A percentile compares a stretch with the other conserved stretches of the same genome.
Evolutionary conservation across 2,797 vertebrate species (phyloP).

Genomic region (Sebastes alutus): DNA sequence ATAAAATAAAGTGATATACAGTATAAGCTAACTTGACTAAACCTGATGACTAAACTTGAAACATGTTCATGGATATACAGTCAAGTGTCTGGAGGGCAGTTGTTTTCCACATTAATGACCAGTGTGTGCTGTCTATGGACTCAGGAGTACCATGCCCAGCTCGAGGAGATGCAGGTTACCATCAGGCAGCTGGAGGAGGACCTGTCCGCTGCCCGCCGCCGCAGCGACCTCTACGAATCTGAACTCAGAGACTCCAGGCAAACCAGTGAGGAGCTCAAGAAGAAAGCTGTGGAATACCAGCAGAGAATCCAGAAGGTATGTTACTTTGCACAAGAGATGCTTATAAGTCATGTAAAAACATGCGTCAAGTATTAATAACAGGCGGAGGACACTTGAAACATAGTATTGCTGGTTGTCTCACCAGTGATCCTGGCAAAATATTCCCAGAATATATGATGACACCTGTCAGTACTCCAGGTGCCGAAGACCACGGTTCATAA

Average conservation of each 20-base stretch:
- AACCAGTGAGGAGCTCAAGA: slow-evolving; percentile 95
- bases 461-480: no score
- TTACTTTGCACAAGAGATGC: background rate
- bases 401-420: background rate
- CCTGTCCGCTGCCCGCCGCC: slow-evolving; percentile 93
- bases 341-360: background rate
- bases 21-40: no score
- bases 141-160: slow-evolving; percentile 97
- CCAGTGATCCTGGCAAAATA: background rate
- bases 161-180: slow-evolving; percentile 97
- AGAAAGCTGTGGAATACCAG: slow-evolving; percentile 95
- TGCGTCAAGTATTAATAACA: background rate
- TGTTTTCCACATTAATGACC: background rate
- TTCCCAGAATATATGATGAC: background rate
- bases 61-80: background rate
- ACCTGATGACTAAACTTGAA: background rate
- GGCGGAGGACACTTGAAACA: background rate
- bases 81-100: background rate
- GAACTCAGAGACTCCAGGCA: slow-evolving; percentile 94
- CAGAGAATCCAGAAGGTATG: slow-evolving; percentile 94
- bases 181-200: slow-evolving; percentile 98
- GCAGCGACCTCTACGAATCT: slow-evolving; percentile 95
- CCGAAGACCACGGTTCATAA: background rate
- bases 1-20: no score
- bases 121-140: background rate